Evolutionary conservation across 2,888 invertebrate genomes (phyloP), one percentile per base, ranked within the genome.

Genomic region (Falcaria lacertinaria): DNA sequence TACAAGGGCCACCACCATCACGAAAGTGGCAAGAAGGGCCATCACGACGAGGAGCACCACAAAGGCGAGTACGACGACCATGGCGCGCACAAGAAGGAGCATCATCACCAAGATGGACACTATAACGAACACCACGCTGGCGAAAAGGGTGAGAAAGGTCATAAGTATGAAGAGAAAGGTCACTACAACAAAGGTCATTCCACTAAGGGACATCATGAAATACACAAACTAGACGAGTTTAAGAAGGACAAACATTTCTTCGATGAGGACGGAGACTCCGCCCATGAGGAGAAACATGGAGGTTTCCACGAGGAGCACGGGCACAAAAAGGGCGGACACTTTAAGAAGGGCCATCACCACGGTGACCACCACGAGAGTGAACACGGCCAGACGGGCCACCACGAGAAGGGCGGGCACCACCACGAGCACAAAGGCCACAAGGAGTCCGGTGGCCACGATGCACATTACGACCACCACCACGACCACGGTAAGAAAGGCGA

Each of bases 241-340:
- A 95, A 95, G 73, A 96, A 96, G 76, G 94, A 96, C 65, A 96
- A 96, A 69, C 93, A 95, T 68, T 96, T 95, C 92, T 95, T 93
- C 76, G 96, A 96, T 60, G 96, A 96, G 79, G 93, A 95, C 63
- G 95, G 96, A 58, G 95, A 95, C 64, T 93, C 93, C 34, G 95
- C 94, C 0, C 94, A 94, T 59, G 94, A 95, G 74, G 94, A 94
- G 69, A 95, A 95, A 66, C 94, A 96, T 67, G 96, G 95, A 49
- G 94, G 92, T 28, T 93, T 92, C 75, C 94, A 95, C 68, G 94
- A 96, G 70, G 94, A 93, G 66, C 94, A 95, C 59, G 94, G 93
- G 16, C 93, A 94, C 80, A 94, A 95, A 80, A 94, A 96, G 81
- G 96, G 96, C 45, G 94, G 94, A 4, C 93, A 93, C 73, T 92